A percentile compares a stretch with the other conserved stretches of the same genome.
phyloP scores from a whole-genome alignment of 2,113 vertebrate species.

The Cathartes aura region DNA sequence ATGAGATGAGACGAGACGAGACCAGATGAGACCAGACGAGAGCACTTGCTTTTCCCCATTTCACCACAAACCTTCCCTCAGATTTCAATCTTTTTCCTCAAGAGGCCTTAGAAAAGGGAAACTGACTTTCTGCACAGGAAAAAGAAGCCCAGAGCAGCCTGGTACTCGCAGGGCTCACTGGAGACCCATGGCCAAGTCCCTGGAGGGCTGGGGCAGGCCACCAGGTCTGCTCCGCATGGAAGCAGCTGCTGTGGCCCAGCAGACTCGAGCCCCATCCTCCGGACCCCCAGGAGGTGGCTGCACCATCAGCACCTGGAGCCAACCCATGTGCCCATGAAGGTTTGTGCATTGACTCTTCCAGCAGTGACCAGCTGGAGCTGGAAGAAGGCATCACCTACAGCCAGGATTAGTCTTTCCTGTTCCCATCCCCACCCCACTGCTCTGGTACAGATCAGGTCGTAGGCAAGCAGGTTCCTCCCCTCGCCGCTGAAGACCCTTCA shows the following conservation, averaged over 20 bases:
- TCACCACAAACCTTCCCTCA: not conserved
- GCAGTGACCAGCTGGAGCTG: not conserved
- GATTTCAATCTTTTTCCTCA: not conserved
- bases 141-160: not conserved
- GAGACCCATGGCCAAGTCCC: not conserved
- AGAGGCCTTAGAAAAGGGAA: not conserved
- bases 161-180: not conserved
- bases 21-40: not conserved
- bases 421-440: not conserved
- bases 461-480: not conserved
- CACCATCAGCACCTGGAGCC: not conserved
- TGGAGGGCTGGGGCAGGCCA: not conserved
- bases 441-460: fast-evolving
- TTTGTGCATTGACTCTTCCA: not conserved
- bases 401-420: not conserved
- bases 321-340: not conserved
- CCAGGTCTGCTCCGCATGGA: not conserved
- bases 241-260: not conserved
- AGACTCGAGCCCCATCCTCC: not conserved
- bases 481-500: fast-evolving
- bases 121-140: not conserved
- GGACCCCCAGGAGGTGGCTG: not conserved
- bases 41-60: not conserved
- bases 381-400: not conserved
- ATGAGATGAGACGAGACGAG: not conserved